Evolutionary conservation across 2,888 invertebrate species (phyloP), one percentile per base, ranked within the genome.

Genomic region (Trichacis sp.): DNA sequence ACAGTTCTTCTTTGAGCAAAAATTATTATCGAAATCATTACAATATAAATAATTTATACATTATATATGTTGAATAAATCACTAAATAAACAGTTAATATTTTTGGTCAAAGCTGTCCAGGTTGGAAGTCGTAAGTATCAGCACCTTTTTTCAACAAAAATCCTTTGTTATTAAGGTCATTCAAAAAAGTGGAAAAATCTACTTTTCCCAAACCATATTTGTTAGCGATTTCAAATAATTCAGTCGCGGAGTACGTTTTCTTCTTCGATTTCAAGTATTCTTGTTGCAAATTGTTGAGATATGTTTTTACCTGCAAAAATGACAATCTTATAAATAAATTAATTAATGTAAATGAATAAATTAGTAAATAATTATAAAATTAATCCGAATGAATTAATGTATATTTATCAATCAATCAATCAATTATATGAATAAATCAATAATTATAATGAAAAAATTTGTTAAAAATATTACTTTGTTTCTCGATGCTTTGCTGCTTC

Each of bases 81-180:
- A 15, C 42, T n/a, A n/a, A n/a, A n/a, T n/a, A n/a, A n/a, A n/a
- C n/a, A n/a, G n/a, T 43, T 6, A 2, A 3, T 29, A 11, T 8
- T 2, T 24, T 14, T 1, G 1, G 12, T 46, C 14, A 46, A 8
- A 46, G 1, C n/a, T 20, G n/a, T 24, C 24, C 20, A 51, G 86
- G 85, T 68, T 88, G 85, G 59, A 91, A 85, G 85, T 93, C 91
- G 77, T 93, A 95, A 50, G 90, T 86, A 77, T 91, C 89, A 12
- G 89, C 88, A 0, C 91, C 93, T 84, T 93, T 95, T 77, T 95
- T 91, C 68, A 97, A 86, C 68, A 97, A 86, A 85, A 91, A 93
- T 8, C 96, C 96, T 82, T 95, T 93, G 73, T 91, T 87, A 81
- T 97, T 97, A 72, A 97, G 88, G 30, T 91, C 89, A 70, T 91